Percentiles rank a stretch among this genome's conserved stretches.
Evolutionary conservation across 2,888 invertebrate species (phyloP).

Genomic region (Cerastoderma edule): DNA sequence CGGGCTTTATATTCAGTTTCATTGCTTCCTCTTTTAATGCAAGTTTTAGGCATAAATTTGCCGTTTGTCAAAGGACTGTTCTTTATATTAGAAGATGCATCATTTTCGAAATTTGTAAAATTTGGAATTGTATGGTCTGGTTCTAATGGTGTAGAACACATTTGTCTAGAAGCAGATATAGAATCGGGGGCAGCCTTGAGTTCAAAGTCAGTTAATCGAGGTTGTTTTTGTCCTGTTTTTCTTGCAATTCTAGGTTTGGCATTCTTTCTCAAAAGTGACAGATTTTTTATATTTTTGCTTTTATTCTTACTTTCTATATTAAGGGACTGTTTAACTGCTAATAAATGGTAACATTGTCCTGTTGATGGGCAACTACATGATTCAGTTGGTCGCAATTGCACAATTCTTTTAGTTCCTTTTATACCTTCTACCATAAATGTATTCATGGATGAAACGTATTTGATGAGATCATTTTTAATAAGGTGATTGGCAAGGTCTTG

Average conservation of each 20-base stretch:
- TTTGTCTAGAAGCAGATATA: background rate
- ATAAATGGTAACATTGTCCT: slow-evolving; percentile 1
- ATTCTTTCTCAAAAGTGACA: background rate
- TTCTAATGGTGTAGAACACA: background rate
- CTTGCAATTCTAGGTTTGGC: background rate
- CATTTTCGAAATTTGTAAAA: too few relatives aligned
- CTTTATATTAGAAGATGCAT: too few relatives aligned
- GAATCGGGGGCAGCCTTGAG: background rate
- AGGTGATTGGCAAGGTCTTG: background rate
- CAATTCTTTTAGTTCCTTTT: slow-evolving; percentile 21
- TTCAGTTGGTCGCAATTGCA: slow-evolving; percentile 23
- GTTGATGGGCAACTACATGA: slow-evolving; percentile 19
- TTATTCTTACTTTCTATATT: background rate
- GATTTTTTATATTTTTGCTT: background rate
- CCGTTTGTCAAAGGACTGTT: too few relatives aligned
- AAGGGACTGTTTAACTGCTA: slow-evolving; percentile 7
- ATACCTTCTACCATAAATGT: slow-evolving; percentile 13
- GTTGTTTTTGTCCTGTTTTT: slow-evolving; percentile 3
- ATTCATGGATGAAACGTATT: slow-evolving; percentile 26
- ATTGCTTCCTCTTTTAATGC: too few relatives aligned
- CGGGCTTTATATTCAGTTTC: too few relatives aligned
- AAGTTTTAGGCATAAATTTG: too few relatives aligned
- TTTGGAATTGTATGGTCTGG: too few relatives aligned
- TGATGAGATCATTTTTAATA: slow-evolving; percentile 23
- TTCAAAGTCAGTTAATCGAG: background rate